These are phyloP conservation scores for Gymnocheta viridis DNA, from an alignment of 2,888 invertebrate genomes.

Conservation along the genomic window DNA sequence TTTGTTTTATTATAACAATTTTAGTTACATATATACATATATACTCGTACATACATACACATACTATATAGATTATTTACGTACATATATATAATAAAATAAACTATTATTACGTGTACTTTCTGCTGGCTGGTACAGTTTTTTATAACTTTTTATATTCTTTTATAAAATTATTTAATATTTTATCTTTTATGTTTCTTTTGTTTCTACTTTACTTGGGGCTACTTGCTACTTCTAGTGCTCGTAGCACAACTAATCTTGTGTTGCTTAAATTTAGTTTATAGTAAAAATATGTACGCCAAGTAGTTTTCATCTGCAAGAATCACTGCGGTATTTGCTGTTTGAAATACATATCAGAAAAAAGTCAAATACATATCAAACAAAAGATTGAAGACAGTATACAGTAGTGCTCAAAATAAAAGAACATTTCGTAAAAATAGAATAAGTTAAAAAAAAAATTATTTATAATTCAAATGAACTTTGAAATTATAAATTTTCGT, in stretches of 20 bases:
- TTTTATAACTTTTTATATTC: slow-evolving; percentile 1
- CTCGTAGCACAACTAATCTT: slow-evolving; percentile 15
- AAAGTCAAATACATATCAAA: slow-evolving; percentile 21
- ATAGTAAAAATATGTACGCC: slow-evolving; percentile 69
- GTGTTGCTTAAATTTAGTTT: slow-evolving; percentile 18
- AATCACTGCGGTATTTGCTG: slow-evolving; percentile 55
- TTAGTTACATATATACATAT: background rate
- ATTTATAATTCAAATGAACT: no score
- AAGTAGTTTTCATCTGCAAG: slow-evolving; percentile 70
- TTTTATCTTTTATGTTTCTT: slow-evolving; percentile 46
- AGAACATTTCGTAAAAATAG: background rate
- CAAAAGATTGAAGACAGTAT: background rate
- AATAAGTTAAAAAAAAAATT: background rate
- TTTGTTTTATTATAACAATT: slow-evolving; percentile 11
- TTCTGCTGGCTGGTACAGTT: slow-evolving; percentile 50
- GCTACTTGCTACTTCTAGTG: slow-evolving; percentile 41
- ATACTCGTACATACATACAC: background rate
- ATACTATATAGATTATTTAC: no score
- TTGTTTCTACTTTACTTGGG: slow-evolving; percentile 42
- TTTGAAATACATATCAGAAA: slow-evolving; percentile 10
- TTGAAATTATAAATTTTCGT: no score
- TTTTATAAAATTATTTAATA: slow-evolving; percentile 25
- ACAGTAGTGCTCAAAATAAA: no score
- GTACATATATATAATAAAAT: slow-evolving; percentile 17
- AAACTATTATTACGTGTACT: slow-evolving; percentile 29